A percentile compares a stretch with the other conserved stretches of the same genome.
Conservation (phyloP, 2,113 vertebrate genomes). For the Megaceryle maxima region DNA sequence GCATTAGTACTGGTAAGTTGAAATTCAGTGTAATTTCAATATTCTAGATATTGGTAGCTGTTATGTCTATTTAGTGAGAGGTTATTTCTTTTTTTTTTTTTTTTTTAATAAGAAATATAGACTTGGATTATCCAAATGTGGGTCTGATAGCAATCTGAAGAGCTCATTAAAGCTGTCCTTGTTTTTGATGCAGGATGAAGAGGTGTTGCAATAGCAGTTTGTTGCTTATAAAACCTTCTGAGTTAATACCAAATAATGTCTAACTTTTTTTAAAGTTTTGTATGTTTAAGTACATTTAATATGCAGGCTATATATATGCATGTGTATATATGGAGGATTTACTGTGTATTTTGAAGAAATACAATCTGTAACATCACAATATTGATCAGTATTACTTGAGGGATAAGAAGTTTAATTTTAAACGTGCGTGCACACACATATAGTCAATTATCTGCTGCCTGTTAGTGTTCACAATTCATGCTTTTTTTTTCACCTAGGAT, state of each 20-base stretch:
- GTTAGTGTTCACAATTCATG: neutral
- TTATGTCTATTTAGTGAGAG: neutral
- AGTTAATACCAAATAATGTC: neutral
- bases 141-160: neutral
- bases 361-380: neutral
- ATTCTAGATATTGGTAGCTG: neutral
- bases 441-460: neutral
- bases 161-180: neutral
- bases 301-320: neutral
- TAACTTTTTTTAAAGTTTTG: neutral
- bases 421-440: neutral
- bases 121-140: neutral
- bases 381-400: neutral
- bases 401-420: neutral
- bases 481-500: neutral
- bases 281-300: neutral
- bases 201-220: neutral
- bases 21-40: neutral
- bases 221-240: neutral
- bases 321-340: neutral
- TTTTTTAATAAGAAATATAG: neutral
- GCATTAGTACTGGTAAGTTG: conserved; percentile 86
- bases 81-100: neutral
- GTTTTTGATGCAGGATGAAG: neutral
- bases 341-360: neutral